Evolutionary conservation across 2,797 vertebrate species (phyloP).

Genomic region (Melanogrammus aeglefinus): DNA sequence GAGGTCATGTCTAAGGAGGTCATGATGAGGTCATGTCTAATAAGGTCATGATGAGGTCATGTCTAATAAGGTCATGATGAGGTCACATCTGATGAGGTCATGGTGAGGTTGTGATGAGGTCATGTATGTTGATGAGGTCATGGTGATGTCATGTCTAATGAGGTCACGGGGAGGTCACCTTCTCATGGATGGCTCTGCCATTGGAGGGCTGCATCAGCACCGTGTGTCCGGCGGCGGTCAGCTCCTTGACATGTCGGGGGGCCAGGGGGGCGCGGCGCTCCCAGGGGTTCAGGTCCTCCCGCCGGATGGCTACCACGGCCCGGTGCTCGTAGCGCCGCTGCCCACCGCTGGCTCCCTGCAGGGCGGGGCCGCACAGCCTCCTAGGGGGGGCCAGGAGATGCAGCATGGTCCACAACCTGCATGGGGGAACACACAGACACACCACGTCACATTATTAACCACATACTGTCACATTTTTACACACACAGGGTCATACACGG

Average conservation of each 20-base stretch:
- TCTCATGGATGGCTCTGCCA: constrained; percentile 90
- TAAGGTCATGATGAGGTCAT: too few relatives aligned
- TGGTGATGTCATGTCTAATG: too few relatives aligned
- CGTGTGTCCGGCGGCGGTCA: constrained; percentile 88
- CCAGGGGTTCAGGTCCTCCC: constrained; percentile 93
- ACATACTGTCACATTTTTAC: not conserved
- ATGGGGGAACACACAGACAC: not conserved
- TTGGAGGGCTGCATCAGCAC: constrained; percentile 95
- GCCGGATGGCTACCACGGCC: constrained; percentile 84
- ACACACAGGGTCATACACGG: not conserved
- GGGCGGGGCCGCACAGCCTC: constrained; percentile 40
- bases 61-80: too few relatives aligned
- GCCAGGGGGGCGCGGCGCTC: constrained; percentile 93
- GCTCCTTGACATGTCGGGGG: constrained; percentile 85
- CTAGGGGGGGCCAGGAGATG: constrained; percentile 63
- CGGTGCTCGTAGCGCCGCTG: constrained; percentile 67
- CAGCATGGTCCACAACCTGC: constrained; percentile 73
- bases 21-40: too few relatives aligned
- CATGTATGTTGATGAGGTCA: too few relatives aligned
- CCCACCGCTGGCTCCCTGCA: not conserved
- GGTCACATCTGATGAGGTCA: too few relatives aligned
- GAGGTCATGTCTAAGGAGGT: too few relatives aligned
- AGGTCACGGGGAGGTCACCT: constrained; percentile 61
- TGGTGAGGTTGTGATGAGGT: too few relatives aligned
- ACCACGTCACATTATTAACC: not conserved